Conservation (phyloP, 2,113 vertebrate genomes). For the Pseudopipra pipra region DNA sequence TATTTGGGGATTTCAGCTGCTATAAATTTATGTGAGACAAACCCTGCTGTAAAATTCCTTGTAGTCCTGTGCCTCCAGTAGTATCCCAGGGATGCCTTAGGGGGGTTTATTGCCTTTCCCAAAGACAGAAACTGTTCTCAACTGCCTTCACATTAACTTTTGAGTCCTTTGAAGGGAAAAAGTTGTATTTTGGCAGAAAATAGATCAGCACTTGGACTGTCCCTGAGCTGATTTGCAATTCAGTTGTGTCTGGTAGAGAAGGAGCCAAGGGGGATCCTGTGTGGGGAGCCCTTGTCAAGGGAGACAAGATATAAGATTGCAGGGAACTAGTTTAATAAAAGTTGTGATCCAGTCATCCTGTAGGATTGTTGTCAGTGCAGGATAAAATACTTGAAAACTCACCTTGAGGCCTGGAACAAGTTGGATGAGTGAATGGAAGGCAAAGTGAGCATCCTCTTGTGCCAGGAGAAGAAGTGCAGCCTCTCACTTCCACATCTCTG, state of each 20-base stretch:
- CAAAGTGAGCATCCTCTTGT: neutral
- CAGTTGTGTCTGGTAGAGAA: neutral
- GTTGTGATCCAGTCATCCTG: accelerated
- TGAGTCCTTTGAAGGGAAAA: neutral
- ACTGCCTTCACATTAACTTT: neutral
- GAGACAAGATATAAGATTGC: accelerated
- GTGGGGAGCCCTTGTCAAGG: accelerated
- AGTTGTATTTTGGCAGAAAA: neutral
- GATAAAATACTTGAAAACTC: neutral
- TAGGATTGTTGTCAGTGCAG: neutral
- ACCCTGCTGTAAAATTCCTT: neutral
- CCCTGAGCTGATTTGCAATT: accelerated
- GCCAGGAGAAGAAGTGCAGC: neutral
- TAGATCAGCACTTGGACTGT: neutral
- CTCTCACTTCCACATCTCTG: neutral
- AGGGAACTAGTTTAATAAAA: neutral
- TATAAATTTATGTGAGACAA: neutral
- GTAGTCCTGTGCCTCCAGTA: neutral
- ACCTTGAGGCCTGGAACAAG: neutral
- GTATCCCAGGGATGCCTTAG: neutral
- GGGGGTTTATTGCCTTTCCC: neutral
- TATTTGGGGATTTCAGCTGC: neutral
- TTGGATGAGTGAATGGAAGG: neutral
- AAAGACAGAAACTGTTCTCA: neutral
- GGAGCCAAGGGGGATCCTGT: accelerated